Evolutionary conservation across 1,140 invertebrate genomes (phyloP), one percentile per base, ranked within the genome.

Genomic region (Phthorimaea operculella): DNA sequence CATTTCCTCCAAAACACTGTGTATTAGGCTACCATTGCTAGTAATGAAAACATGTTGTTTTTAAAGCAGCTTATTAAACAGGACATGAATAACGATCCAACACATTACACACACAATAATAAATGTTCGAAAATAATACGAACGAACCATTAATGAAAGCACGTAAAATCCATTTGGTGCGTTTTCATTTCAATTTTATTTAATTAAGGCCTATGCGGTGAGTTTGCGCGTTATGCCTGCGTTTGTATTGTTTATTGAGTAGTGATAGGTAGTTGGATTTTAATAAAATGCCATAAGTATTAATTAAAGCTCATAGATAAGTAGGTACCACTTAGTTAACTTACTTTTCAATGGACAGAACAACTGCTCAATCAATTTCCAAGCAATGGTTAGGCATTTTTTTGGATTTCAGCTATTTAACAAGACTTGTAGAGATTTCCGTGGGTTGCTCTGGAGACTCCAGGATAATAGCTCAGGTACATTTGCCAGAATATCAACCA

Each of bases 121-220:
- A 79, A 76, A 84, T 76, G 74, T 72, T 76, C 74, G 73, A 79
- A 84, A 81, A 82, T 82, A 83, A 84, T 82, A 79, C 75, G 71
- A 65, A 67, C 74, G 70, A 63, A 72, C 72, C 75, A 76, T 84
- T 83, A 84, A 83, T 71, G 76, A 75, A 74, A 81, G 81, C 79
- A 84, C 74, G 78, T 77, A 80, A 83, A 84, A 83, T 84, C 79
- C 79, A 83, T 84, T 83, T 80, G 21, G 70, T 6, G 72, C 73
- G 62, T 80, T 82, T 79, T 81, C 78, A 83, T 83, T 83, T 83
- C 79, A 83, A 83, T 85, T 80, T 83, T 83, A 83, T 85, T 83
- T 83, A 84, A 84, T 84, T 83, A 84, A 84, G 68, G 76, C 76
- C 76, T 79, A 75, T 80, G 73, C 66, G 70, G 64, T 70, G 72